Conservation (phyloP, 2,113 vertebrate genomes). For the Pandion haliaetus region DNA sequence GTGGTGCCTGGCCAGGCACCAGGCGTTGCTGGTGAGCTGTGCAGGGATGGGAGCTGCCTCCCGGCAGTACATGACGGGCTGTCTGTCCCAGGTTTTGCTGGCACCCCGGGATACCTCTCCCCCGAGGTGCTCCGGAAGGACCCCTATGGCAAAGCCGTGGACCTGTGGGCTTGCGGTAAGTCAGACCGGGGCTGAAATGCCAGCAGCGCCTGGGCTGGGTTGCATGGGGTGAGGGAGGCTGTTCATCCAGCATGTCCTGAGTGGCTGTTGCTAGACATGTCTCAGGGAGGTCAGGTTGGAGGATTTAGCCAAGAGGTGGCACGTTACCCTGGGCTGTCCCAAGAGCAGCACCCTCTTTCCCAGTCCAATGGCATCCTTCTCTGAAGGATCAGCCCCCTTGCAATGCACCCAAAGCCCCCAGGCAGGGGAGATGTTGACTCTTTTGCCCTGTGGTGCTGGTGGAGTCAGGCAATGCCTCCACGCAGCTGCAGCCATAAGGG, state of each 20-base stretch:
- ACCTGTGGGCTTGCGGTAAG: conserved; percentile 97
- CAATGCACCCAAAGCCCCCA: neutral
- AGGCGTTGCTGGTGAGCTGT: neutral
- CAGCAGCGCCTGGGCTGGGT: rapidly evolving
- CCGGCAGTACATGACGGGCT: neutral
- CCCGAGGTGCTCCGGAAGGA: conserved; percentile 95
- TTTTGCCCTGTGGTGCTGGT: neutral
- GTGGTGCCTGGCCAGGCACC: neutral
- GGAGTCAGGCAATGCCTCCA: neutral
- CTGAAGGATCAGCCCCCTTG: neutral
- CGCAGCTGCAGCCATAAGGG: rapidly evolving
- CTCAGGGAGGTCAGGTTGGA: neutral
- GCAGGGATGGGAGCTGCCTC: neutral
- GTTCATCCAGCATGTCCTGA: neutral
- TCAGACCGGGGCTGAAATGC: neutral
- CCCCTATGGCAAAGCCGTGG: conserved; percentile 92
- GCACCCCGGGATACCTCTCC: conserved; percentile 83
- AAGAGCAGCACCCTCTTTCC: neutral
- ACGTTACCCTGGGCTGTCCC: neutral
- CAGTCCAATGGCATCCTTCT: neutral
- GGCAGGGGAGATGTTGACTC: rapidly evolving
- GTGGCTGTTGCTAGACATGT: rapidly evolving
- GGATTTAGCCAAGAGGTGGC: neutral
- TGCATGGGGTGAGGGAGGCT: neutral
- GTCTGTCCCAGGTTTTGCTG: conserved; percentile 78